A percentile compares a stretch with the other conserved stretches of the same genome.
Conservation (phyloP, 2,797 vertebrate genomes). For the Gobionotothen gibberifrons region DNA sequence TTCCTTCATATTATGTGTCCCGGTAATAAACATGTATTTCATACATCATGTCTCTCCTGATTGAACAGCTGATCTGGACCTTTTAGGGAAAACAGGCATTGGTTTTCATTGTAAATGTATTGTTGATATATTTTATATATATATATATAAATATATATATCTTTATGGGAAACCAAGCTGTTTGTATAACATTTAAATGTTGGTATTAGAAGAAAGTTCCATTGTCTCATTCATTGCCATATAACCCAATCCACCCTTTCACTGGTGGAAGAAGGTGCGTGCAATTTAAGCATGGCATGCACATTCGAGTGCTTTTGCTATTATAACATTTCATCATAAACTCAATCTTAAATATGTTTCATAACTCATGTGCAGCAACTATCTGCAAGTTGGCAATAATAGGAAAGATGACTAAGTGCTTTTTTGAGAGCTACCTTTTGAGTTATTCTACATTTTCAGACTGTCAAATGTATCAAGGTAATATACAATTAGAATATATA, state of each 20-base stretch:
- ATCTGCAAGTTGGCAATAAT: conserved; percentile 2
- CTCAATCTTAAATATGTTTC: not conserved
- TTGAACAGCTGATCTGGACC: too few species aligned
- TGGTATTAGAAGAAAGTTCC: not conserved
- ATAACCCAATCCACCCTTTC: not conserved
- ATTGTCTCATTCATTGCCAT: not conserved
- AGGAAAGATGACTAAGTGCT: not conserved
- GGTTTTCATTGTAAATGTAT: not conserved
- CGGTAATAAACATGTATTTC: too few species aligned
- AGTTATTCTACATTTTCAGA: not conserved
- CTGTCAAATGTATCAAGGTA: conserved; percentile 3
- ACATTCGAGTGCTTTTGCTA: not conserved
- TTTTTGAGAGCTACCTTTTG: not conserved
- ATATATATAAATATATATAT: not conserved
- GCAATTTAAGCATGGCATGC: not conserved
- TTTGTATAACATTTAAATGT: not conserved
- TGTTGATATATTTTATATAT: not conserved
- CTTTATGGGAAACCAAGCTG: not conserved
- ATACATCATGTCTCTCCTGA: too few species aligned
- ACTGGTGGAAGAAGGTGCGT: not conserved
- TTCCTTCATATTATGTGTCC: too few species aligned
- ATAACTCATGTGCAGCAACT: not conserved
- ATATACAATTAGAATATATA: not conserved
- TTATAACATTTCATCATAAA: not conserved
- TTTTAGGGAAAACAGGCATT: too few species aligned